These are phyloP conservation scores for Andrena haemorrhoa DNA, from an alignment of 2,888 invertebrate species.

Conservation along the genomic window DNA sequence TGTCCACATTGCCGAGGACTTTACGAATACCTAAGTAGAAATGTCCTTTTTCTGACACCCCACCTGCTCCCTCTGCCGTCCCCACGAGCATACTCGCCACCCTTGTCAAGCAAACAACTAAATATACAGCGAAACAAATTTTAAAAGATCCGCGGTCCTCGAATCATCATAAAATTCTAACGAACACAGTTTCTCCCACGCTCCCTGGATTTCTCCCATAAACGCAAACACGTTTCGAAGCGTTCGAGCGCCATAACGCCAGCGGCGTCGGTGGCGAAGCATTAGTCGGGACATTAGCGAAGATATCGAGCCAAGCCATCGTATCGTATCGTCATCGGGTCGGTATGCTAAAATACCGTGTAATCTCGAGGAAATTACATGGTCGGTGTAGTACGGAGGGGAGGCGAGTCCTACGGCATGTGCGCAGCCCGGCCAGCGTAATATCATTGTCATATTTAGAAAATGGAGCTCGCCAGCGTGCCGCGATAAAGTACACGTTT, in stretches of 20 bases:
- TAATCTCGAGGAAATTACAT: slow-evolving; percentile 72
- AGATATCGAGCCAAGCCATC: slow-evolving; percentile 65
- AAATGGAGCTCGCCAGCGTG: slow-evolving; percentile 18
- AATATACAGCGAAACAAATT: too few relatives aligned
- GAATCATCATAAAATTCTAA: background rate
- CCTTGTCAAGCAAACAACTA: too few relatives aligned
- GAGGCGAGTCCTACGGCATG: slow-evolving; percentile 4
- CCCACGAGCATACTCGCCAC: too few relatives aligned
- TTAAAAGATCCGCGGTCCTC: too few relatives aligned
- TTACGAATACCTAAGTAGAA: background rate
- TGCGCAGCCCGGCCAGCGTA: slow-evolving; percentile 15
- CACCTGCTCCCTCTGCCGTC: too few relatives aligned
- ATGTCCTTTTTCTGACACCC: too few relatives aligned
- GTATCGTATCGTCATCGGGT: slow-evolving; percentile 64
- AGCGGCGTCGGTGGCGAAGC: slow-evolving; percentile 55
- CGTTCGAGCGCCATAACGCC: slow-evolving; percentile 36
- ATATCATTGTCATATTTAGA: slow-evolving; percentile 61
- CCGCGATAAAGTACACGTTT: slow-evolving; percentile 34
- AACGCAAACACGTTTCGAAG: slow-evolving; percentile 32
- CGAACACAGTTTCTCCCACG: background rate
- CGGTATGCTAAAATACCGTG: slow-evolving; percentile 69
- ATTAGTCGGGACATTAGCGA: slow-evolving; percentile 72
- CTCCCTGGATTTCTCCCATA: slow-evolving; percentile 37
- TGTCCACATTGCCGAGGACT: background rate
- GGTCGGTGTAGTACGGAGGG: slow-evolving; percentile 33